Evolutionary conservation across 2,888 invertebrate genomes (phyloP), one percentile per base, ranked within the genome.

Genomic region (Cabera pusaria): DNA sequence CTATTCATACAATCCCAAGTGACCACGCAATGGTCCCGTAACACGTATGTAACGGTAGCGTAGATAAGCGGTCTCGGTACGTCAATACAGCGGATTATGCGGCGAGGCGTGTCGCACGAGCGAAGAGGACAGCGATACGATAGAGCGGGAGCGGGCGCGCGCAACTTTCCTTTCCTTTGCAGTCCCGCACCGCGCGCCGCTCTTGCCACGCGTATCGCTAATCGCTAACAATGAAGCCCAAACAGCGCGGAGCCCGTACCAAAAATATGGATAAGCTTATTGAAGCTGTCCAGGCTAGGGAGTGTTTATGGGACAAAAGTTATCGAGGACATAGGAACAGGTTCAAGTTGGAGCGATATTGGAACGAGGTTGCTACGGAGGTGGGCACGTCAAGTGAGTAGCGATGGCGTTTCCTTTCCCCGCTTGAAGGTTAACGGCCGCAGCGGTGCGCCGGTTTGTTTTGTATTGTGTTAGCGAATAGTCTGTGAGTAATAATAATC

Each of bases 381-480:
- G 81, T 88, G 40, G 88, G 88, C 26, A 81, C 82, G 29, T 77
- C 84, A 32, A 85, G 89, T 89, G 56, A 88, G 86, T 86, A 71
- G 60, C 65, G 64, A 12, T 49, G 59, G 52, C 43, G 45, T 27
- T 46, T 38, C 24, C 23, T 16, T 36, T 31, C 8, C 21, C 32
- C 34, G 34, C 34, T 41, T 2, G 29, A 32, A 31, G 46, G 28
- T 42, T 27, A 41, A 41, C 29, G 35, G 35, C 45, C 31, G 14
- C n/a, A 12, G 11, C 21, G 32, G 7, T 7, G 16, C 3, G 7
- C 20, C 4, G 19, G 22, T 12, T 27, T 27, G 21, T 14, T n/a
- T 35, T 29, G 17, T 37, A 10, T 20, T 23, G 22, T 21, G 9
- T 21, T 14, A 20, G 27, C 27, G 28, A 20, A 20, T 19, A 20